Evolutionary conservation across 2,797 vertebrate genomes (phyloP).

Genomic region (Champsocephalus esox): DNA sequence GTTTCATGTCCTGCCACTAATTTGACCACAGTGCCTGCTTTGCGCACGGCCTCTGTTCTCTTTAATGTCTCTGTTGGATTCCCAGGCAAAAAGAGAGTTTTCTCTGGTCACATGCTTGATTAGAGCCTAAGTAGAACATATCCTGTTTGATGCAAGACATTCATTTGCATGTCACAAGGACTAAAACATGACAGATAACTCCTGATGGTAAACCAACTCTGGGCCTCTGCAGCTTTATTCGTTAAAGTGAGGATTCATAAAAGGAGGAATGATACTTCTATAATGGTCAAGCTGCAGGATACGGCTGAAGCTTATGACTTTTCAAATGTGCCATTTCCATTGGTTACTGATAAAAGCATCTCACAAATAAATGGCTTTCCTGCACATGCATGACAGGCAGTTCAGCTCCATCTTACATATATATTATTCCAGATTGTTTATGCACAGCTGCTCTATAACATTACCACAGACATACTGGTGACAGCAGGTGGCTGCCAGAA

Average conservation of each 20-base stretch:
- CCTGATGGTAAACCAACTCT: slow-evolving; percentile 30
- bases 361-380: not conserved
- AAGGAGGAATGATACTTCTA: slow-evolving; percentile 2
- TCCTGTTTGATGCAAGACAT: slow-evolving; percentile 59
- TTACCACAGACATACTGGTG: slow-evolving; percentile 16
- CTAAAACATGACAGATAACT: slow-evolving; percentile 66
- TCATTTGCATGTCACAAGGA: slow-evolving; percentile 66
- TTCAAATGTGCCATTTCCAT: not conserved
- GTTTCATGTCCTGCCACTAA: slow-evolving; percentile 57
- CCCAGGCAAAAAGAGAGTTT: slow-evolving; percentile 38
- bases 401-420: not conserved
- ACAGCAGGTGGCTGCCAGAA: slow-evolving; percentile 32
- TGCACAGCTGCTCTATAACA: slow-evolving; percentile 21
- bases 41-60: slow-evolving; percentile 52
- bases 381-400: not conserved
- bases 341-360: not conserved
- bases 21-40: slow-evolving; percentile 64
- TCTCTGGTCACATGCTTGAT: slow-evolving; percentile 40
- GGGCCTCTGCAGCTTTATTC: slow-evolving; percentile 16
- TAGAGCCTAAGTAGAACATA: slow-evolving; percentile 45
- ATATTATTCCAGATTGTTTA: slow-evolving; percentile 11
- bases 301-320: too few relatives aligned
- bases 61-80: slow-evolving; percentile 49
- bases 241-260: not conserved
- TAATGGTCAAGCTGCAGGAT: slow-evolving; percentile 5